Evolutionary conservation across 2,888 invertebrate genomes (phyloP), one percentile per base, ranked within the genome.

Genomic region (Suillia variegata): DNA sequence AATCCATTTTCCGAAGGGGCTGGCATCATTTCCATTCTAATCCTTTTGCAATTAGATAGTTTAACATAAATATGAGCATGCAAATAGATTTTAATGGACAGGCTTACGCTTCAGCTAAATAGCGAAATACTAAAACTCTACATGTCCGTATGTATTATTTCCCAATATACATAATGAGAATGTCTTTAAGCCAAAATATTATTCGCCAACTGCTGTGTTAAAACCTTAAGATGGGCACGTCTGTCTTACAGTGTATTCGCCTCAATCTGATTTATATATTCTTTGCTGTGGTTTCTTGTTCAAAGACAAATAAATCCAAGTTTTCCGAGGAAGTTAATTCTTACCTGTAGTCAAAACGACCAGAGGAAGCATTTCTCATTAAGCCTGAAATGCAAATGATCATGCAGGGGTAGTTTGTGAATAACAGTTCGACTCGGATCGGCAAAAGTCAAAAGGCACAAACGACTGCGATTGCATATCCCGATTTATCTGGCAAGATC

Each of bases 151-250:
- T 24, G 55, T 65, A 73, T 73, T 77, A 75, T 76, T 76, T 74
- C 70, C 66, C 64, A 70, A 74, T 67, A 67, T 63, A 65, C n/a
- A 71, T 72, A 72, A 77, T 74, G 76, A 70, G 72, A 75, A 77
- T 74, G 75, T 75, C 76, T 76, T 63, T 77, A 76, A 78, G 76
- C 76, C 76, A 78, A 78, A 78, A 76, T 76, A 78, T 76, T 76
- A 75, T n/a, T n/a, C n/a, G 62, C 67, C 62, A 59, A n/a, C n/a
- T 58, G 61, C 57, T 56, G 38, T 60, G 5, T 31, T 8, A 18
- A 5, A 48, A 12, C 10, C n/a, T 42, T 38, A 3, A 8, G 38
- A 38, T 38, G n/a, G 5, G 18, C 45, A 17, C 13, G 45, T 20
- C 17, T 49, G n/a, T n/a, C n/a, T n/a, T n/a, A n/a, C n/a, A n/a